Conservation (phyloP, 2,113 vertebrate species). For the Laticauda colubrina region DNA sequence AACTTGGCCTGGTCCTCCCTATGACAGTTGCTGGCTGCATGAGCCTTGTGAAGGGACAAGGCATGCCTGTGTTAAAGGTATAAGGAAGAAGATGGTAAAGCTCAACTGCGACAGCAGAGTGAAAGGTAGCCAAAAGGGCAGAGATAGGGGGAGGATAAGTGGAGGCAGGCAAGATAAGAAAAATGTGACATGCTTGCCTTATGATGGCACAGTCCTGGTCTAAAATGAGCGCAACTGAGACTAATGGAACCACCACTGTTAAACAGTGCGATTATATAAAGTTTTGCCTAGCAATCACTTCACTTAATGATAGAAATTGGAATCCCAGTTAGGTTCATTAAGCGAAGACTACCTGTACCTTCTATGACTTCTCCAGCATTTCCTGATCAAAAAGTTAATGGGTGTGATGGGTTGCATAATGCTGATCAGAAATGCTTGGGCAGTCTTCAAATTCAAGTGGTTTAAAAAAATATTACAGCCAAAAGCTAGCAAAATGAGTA, state of each 20-base stretch:
- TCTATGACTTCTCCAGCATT: neutral
- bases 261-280: neutral
- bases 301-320: neutral
- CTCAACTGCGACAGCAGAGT: neutral
- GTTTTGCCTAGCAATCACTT: neutral
- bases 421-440: neutral
- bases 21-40: neutral
- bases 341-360: neutral
- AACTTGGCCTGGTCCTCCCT: neutral
- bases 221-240: neutral
- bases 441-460: neutral
- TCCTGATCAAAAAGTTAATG: neutral
- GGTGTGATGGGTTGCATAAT: neutral
- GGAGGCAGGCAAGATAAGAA: neutral
- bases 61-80: neutral
- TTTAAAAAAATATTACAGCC: neutral
- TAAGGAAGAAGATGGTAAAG: neutral
- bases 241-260: neutral
- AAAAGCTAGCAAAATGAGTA: neutral
- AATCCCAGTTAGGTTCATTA: neutral
- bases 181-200: neutral
- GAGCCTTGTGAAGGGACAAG: neutral
- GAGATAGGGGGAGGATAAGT: neutral
- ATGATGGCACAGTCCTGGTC: neutral
- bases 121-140: neutral